Percentiles rank a stretch among this genome's conserved stretches.
phyloP scores from a whole-genome alignment of 2,113 vertebrate species.

The Menura novaehollandiae region DNA sequence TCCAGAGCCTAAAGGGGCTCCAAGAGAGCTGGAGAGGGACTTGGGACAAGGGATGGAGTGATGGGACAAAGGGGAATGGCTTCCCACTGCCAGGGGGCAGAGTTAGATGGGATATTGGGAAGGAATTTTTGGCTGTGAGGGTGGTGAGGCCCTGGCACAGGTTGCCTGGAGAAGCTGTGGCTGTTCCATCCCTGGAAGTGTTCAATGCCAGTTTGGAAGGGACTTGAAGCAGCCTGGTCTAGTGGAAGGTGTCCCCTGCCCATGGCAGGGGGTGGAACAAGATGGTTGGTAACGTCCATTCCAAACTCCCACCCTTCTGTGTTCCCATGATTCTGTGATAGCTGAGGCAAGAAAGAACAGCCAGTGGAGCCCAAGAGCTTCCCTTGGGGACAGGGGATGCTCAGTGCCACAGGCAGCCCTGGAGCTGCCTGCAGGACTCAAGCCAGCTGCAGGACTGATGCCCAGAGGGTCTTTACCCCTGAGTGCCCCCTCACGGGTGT shows the following conservation, averaged over 20 bases:
- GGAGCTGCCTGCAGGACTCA: neutral
- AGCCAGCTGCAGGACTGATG: neutral
- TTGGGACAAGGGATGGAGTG: rapidly evolving
- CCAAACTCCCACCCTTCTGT: neutral
- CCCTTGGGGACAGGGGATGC: neutral
- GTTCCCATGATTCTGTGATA: neutral
- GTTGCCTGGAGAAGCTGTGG: neutral
- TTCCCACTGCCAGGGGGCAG: neutral
- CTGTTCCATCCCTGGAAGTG: neutral
- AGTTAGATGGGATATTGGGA: rapidly evolving
- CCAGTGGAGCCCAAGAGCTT: neutral
- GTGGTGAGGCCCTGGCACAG: neutral
- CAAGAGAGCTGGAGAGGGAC: neutral
- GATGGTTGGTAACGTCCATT: neutral
- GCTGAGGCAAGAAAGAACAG: neutral
- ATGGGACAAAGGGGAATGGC: neutral
- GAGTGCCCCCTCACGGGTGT: neutral
- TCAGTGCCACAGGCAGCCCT: neutral
- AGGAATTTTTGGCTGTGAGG: neutral
- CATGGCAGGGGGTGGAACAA: no score
- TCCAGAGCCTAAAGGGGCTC: neutral
- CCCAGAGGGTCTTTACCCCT: neutral
- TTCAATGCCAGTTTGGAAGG: rapidly evolving
- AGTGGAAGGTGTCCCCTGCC: neutral
- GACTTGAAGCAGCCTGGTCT: rapidly evolving